Base-by-base conservation (phyloP, 2,113 vertebrate genomes). In the Otolemur garnettii region DNA sequence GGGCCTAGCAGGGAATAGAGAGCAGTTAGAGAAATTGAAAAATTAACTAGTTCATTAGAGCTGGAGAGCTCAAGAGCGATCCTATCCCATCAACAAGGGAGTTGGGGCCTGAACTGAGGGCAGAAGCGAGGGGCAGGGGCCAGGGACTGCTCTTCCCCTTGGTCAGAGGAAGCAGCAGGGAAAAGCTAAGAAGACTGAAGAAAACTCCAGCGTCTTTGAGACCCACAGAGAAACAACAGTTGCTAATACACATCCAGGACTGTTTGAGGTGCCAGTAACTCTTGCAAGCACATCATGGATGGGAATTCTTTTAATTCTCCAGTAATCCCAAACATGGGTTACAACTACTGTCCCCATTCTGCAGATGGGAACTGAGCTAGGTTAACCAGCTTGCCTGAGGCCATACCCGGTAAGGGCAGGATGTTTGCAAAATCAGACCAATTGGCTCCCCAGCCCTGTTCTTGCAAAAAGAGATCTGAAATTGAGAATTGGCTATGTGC, bases 231-330 rank as follows among this genome's bases (percentile, higher is more conserved):
- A 11, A 87, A 26, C 4, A 2, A 10, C 14, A 0, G 0, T 4
- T 18, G 15, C 82, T 13, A 12, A 17, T 4, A 35, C 1, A 3
- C 0, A 0, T 5, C 12, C 1, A 15, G 60, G 42, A 3, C 5
- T 3, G 60, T 9, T 5, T 30, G 2, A 2, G 0, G 38, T 11
- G 26, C 26, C 0, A 4, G 17, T 35, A n/a, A 33, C 35, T 33
- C 77, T 4, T 10, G 18, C 9, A 12, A 69, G 22, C 30, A 4
- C 28, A 0, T 35, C 35, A 0, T 2, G 2, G 13, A 38, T 0
- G 0, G 10, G 7, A 4, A 13, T 15, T 15, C 64, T 33, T 82
- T 72, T 4, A 5, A 17, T 33, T 45, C 60, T 68, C 38, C n/a
- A 33, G 9, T 5, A 30, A 18, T 9, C 62, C 42, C 14, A 19